Evolutionary conservation across 2,113 vertebrate genomes (phyloP), one percentile per base, ranked within the genome.

Genomic region (Lanius collurio): DNA sequence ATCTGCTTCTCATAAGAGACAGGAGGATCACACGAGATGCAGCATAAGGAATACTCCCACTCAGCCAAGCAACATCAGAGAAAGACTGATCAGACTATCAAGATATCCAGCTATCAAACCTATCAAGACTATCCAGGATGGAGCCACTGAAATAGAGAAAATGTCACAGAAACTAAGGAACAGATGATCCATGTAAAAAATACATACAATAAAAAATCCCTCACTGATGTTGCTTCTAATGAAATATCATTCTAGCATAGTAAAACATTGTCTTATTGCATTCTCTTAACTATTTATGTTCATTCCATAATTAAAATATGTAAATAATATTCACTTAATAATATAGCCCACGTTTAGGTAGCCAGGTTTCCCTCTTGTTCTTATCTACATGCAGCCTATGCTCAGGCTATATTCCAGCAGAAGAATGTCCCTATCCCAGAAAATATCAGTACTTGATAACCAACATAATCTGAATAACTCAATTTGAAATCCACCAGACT

Each of bases 191-290:
- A 22, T 28, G 13, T 0, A 44, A 85, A 82, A 82, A 85, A 44
- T 65, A 2, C 2, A 18, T 3, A 19, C 6, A 22, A 7, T 20
- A 30, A 73, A 60, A 35, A 13, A 15, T 15, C 27, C 33, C 2
- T 30, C 10, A 37, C 7, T n/a, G 39, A 41, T 0, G 0, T 39
- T 27, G 0, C 8, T 76, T 76, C 46, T 13, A 69, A 46, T 31
- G 2, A 79, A 90, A 59, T 35, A 60, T 7, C 7, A 46, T 26
- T 60, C 13, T 37, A 91, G 2, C 8, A 11, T 23, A 68, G 5
- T 12, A 89, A 35, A 76, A 74, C 22, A 56, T 6, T 60, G 20
- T 19, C 5, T 49, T 65, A 33, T 1, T 73, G 0, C 5, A 64
- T 76, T 65, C 4, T 52, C 11, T 60, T 41, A 46, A 50, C 17